Base-by-base conservation (phyloP, 2,888 invertebrate genomes). In the Polydesmus complanatus region DNA sequence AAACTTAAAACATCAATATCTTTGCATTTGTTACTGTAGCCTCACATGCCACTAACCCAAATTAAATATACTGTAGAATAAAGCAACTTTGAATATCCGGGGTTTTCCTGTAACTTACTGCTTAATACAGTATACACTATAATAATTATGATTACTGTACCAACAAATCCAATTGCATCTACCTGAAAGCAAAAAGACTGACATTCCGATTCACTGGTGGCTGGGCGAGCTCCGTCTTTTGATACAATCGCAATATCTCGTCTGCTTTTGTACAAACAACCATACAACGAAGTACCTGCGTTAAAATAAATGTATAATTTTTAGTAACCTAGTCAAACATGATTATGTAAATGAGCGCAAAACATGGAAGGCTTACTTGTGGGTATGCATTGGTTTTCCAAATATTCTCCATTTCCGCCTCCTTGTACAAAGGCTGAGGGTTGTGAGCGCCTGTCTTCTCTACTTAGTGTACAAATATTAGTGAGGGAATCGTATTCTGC, bases 321-420 rank as follows among this genome's bases (percentile, higher is more conserved):
- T n/a, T n/a, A n/a, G n/a, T n/a, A n/a, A n/a, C n/a, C n/a, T 19
- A 22, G 22, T 53, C 18, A 53, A 53, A 53, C 14, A 53, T 21
- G 1, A 14, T 53, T 22, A 53, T 53, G n/a, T 2, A 22, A 14
- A 23, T 53, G 19, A 21, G 22, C n/a, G 22, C 22, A 18, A 2
- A 53, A 53, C 14, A 21, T 2, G 56, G 11, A 18, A 8, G n/a
- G n/a, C 56, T 26, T 27, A 55, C 56, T 26, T 3, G 27, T 2
- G 64, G 73, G 72, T 23, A 77, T 75, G 65, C 79, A 79, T 69
- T 79, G 78, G 68, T 79, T 79, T 67, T 79, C 78, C 63, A 78
- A 69, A 67, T 79, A 79, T 67, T 79, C 78, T 27, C 76, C 70
- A 63, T 74, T 75, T 58, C 71, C 72, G 18, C 70, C 70, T 18